Base-by-base conservation (phyloP, 2,888 invertebrate genomes). In the Cremastobaeus sp. region DNA sequence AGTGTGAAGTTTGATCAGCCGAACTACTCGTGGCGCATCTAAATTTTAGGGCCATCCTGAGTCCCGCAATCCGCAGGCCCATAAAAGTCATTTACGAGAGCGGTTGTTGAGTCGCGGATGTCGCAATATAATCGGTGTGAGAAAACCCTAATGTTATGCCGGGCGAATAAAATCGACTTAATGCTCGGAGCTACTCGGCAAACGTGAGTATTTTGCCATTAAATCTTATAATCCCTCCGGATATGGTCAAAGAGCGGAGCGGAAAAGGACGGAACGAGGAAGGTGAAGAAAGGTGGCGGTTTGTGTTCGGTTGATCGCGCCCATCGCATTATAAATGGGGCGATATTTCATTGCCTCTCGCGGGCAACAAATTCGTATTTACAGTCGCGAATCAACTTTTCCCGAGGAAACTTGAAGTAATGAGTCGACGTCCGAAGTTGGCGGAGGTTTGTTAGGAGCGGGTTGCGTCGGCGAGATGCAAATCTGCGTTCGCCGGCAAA, bases 101-200 rank as follows among this genome's bases (percentile, higher is more conserved):
- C 57, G 69, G 50, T 69, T 70, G 55, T 48, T 47, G 74, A 59
- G 17, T 18, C 70, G 60, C 69, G 68, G 64, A 74, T 62, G 64
- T 45, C 69, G 32, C 45, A 37, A 52, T 52, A 57, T 62, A 64
- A 62, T 57, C 59, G 65, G 35, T 30, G 57, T 21, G 68, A 68
- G 62, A 35, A 37, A 34, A 68, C 64, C 68, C 64, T 69, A 54
- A 52, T 34, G 54, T 41, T 45, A 55, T 37, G 34, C 39, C 34
- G 45, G 62, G 50, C 64, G 70, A 73, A 77, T 75, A 70, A 77
- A 75, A 73, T 77, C 62, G 71, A 71, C 72, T 77, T 70, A 64
- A 76, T 68, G 71, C 62, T 47, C 35, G 18, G 52, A 59, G 52
- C 60, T 52, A 65, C 62, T 64, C 66, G 57, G 34, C 37, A 50